Conservation (phyloP, 2,113 vertebrate species). For the Petrocephalus microphthalmus region DNA sequence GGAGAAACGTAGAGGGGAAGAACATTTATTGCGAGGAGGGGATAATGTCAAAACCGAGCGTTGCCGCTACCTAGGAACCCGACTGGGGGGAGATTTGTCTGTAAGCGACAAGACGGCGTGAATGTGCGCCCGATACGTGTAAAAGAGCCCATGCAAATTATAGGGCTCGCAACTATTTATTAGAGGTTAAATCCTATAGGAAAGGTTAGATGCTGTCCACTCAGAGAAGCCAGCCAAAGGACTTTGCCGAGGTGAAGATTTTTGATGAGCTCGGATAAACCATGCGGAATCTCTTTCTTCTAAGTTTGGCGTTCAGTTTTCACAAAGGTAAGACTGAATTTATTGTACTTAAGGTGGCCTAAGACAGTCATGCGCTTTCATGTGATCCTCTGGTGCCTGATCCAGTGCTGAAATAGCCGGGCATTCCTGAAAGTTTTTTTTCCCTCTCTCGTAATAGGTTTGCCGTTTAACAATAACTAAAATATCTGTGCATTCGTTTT, state of each 20-base stretch:
- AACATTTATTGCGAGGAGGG: not conserved
- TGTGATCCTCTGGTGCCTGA: not conserved
- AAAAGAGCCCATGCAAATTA: slow-evolving; percentile 2
- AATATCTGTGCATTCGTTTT: not conserved
- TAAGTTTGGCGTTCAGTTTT: slow-evolving; percentile 60
- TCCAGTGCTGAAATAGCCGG: not conserved
- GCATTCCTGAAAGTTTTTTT: not conserved
- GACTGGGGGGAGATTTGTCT: slow-evolving; percentile 23
- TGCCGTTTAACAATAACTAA: not conserved
- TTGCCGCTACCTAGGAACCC: slow-evolving; percentile 33
- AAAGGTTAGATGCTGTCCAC: slow-evolving; percentile 60
- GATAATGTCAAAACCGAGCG: slow-evolving; percentile 52
- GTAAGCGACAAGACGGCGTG: not conserved
- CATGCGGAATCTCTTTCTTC: slow-evolving; percentile 65
- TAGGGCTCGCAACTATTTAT: slow-evolving; percentile 40
- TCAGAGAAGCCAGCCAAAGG: slow-evolving; percentile 60
- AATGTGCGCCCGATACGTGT: not conserved
- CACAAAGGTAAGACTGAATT: slow-evolving; percentile 52
- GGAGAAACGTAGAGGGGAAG: slow-evolving; percentile 29
- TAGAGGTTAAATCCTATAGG: slow-evolving; percentile 26
- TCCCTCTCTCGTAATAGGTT: too few species aligned
- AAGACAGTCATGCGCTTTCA: not conserved
- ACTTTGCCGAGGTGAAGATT: slow-evolving; percentile 35
- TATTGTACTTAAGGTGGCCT: not conserved
- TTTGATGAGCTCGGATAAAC: slow-evolving; percentile 54